Evolutionary conservation across 2,797 vertebrate genomes (phyloP).

Genomic region (Cyclopterus lumpus): DNA sequence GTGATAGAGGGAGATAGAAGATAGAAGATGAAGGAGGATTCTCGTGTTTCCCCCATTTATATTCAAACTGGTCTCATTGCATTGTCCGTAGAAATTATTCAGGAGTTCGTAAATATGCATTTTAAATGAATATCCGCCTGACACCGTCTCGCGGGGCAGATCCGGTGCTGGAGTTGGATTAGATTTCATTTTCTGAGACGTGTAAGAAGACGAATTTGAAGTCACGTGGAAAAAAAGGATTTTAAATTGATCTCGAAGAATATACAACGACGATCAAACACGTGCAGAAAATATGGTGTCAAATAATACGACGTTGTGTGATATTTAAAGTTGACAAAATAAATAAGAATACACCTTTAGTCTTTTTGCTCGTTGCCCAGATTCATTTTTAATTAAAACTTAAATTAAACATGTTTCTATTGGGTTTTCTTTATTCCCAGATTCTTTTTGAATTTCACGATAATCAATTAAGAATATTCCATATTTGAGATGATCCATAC

Average conservation of each 20-base stretch:
- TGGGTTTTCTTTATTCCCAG: not conserved
- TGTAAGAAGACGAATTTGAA: too few relatives aligned
- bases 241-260: not conserved
- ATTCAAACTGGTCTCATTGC: conserved; percentile 67
- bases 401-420: not conserved
- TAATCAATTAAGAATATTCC: not conserved
- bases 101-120: conserved; percentile 80
- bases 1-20: not conserved
- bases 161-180: not conserved
- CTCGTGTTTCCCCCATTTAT: conserved; percentile 61
- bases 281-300: not conserved
- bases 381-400: not conserved
- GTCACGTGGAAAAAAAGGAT: not conserved
- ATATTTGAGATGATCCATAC: too few relatives aligned
- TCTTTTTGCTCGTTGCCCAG: too few relatives aligned
- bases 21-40: conserved; percentile 1
- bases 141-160: conserved; percentile 33
- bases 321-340: not conserved
- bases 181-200: not conserved
- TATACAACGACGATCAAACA: not conserved
- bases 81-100: conserved; percentile 76
- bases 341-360: not conserved
- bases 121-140: conserved; percentile 69
- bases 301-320: not conserved
- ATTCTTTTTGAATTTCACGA: not conserved